Base-by-base conservation (phyloP, 2,888 invertebrate species). In the Drosophila anomelani region DNA sequence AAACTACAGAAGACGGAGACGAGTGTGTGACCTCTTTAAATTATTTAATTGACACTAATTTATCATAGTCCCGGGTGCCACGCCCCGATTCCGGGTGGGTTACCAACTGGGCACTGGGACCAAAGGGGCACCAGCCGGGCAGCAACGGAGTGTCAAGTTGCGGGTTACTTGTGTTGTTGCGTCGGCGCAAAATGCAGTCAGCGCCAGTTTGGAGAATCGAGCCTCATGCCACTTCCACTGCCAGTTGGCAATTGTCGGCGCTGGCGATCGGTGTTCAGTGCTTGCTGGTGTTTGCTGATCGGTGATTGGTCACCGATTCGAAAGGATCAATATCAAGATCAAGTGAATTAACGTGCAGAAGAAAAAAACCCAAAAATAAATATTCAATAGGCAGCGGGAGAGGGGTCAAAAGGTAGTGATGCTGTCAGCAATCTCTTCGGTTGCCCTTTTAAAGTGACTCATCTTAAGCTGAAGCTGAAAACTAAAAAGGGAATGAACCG, bases 1-100 rank as follows among this genome's bases (percentile, higher is more conserved):
- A 62, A 38, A 54, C 55, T 26, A 29, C 51, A 29, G 38, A 26
- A 20, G 73, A 47, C 46, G 47, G 58, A 49, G 68, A 41, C 61
- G 85, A 81, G 85, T 88, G 85, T 89, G 71, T 92, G 92, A 92
- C 92, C 92, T 90, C 90, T 90, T 92, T 91, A 91, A 92, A 92
- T 90, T 91, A 91, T 91, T 92, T 92, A 92, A 92, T 92, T 92
- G 92, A 92, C 92, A 91, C 90, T 92, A 92, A 92, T 92, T 92
- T 91, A 91, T 68, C 85, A 80, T 81, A 79, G 64, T 63, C 32
- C 78, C 79, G 59, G 64, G 58, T 68, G 73, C 60, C 68, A 60
- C 71, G 75, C 69, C 73, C 69, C 72, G 23, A 60, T 59, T 43
- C 60, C 60, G 60, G 60, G 41, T 61, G 47, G 64, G 32, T 49